These are phyloP conservation scores for Lumbricus terrestris DNA, from an alignment of 2,888 invertebrate genomes.

Conservation along the genomic window DNA sequence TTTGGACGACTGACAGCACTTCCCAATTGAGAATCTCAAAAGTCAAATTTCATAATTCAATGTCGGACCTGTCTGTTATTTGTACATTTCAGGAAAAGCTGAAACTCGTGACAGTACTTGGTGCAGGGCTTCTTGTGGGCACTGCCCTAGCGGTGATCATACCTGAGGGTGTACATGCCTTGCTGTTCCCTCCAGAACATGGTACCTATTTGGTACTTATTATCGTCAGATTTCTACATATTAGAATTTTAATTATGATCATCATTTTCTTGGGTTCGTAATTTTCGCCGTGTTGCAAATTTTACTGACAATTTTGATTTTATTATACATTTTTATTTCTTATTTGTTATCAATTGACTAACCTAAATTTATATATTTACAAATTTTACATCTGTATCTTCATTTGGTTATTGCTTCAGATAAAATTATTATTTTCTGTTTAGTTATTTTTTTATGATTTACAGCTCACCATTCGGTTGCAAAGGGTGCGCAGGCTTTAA, in stretches of 20 bases:
- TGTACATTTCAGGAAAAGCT: slow-evolving; percentile 78
- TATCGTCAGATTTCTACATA: not conserved
- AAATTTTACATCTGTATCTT: no score
- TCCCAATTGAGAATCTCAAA: no score
- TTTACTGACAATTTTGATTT: no score
- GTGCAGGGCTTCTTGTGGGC: slow-evolving; percentile 93
- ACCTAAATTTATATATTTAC: no score
- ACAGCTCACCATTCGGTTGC: not conserved
- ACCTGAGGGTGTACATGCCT: slow-evolving; percentile 89
- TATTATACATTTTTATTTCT: no score
- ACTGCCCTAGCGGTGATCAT: slow-evolving; percentile 96
- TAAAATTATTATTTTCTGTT: not conserved
- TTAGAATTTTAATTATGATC: not conserved
- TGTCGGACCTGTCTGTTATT: not conserved
- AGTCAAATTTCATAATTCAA: not conserved
- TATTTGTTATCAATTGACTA: no score
- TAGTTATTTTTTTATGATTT: not conserved
- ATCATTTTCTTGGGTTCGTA: not conserved
- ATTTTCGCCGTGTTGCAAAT: not conserved
- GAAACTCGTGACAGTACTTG: slow-evolving; percentile 88
- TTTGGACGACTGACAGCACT: not conserved
- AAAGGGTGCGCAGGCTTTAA: not conserved
- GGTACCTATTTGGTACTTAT: not conserved
- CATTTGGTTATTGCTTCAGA: not conserved
- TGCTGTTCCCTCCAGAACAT: slow-evolving; percentile 33